Evolutionary conservation across 2,113 vertebrate genomes (phyloP).

Genomic region (Spheniscus mendiculus): DNA sequence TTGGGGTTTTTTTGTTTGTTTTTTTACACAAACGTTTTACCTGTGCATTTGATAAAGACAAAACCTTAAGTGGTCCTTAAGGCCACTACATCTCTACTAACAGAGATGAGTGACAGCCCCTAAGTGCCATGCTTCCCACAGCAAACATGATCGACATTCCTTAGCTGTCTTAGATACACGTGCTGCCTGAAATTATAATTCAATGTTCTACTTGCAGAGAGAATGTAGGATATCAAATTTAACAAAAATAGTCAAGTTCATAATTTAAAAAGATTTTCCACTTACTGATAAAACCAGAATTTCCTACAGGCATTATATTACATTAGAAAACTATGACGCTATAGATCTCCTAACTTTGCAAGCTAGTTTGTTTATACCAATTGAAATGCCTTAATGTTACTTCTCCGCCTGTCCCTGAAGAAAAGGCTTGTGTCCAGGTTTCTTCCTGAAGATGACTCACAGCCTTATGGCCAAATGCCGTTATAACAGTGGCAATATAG

Average conservation of each 20-base stretch:
- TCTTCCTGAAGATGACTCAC: background rate
- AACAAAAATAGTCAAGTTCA: background rate
- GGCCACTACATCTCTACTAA: background rate
- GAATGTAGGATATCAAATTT: background rate
- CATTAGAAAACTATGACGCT: background rate
- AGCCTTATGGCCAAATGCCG: background rate
- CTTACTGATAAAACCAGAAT: background rate
- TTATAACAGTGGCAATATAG: fast-evolving
- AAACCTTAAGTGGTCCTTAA: background rate
- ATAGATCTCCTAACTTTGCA: background rate
- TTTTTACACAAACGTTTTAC: background rate
- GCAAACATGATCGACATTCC: constrained; percentile 48
- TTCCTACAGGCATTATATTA: background rate
- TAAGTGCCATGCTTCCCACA: background rate
- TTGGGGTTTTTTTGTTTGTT: too few relatives aligned
- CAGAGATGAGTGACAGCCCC: background rate
- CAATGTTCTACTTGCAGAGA: background rate
- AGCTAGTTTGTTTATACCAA: background rate
- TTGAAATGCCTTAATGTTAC: background rate
- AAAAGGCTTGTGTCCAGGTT: background rate
- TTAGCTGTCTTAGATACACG: background rate
- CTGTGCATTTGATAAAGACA: background rate
- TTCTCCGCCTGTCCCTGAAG: background rate
- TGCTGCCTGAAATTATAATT: background rate
- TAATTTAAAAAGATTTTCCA: background rate